Base-by-base conservation (phyloP, 1,140 invertebrate genomes). In the Papilio machaon region DNA sequence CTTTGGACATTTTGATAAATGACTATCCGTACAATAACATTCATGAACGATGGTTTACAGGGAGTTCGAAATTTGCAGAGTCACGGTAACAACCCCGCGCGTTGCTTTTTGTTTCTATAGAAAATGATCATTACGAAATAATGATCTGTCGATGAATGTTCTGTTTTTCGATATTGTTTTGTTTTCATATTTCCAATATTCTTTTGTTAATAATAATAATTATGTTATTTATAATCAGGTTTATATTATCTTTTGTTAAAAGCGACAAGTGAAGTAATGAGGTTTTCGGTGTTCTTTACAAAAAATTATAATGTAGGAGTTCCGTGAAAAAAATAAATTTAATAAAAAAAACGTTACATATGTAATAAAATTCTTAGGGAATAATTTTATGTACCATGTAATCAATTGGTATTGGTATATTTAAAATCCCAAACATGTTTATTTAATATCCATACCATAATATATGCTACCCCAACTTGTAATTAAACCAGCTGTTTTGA, bases 1-100 rank as follows among this genome's bases (percentile, higher is more conserved):
- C 89, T 81, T 87, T 81, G 80, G 88, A 90, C 87, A 81, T 90
- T 91, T 91, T 92, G 90, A 91, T 91, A 91, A 90, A 92, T 92
- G 87, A 90, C 85, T 84, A 82, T 83, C 80, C 82, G 83, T 88
- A 90, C 86, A 89, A 91, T 91, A 88, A 86, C 89, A 88, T 91
- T 88, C 84, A 83, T 90, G 81, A 79, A 81, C 82, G 78, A 85
- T 79, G 83, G 84, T 86, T 78, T 84, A 84, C 67, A 85, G 82
- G 87, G 87, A 88, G 84, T 85, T 85, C 76, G 58, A 76, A 89
- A 90, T 87, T 88, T 84, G 85, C 85, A 86, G 58, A 87, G 86
- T 90, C 89, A 89, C 86, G 78, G 81, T 75, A 77, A 81, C 73
- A n/a, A 58, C 58, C 52, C 43, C 43, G 84, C 79, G 80, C 81